Conservation (phyloP, 2,888 invertebrate species). For the Empis livida region DNA sequence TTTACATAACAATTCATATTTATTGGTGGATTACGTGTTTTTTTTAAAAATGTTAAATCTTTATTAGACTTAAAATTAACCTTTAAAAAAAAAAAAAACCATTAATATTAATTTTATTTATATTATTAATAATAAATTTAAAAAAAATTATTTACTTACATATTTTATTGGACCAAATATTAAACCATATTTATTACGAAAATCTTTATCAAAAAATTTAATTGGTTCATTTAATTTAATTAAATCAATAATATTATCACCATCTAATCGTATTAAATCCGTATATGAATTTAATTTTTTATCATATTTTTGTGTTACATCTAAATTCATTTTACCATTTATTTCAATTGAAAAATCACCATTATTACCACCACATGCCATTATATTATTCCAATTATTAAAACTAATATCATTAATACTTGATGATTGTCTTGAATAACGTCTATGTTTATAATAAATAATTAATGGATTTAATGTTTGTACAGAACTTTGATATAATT, state of each 20-base stretch:
- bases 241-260: neutral
- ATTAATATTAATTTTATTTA: too few relatives aligned
- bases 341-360: constrained; percentile 24
- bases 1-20: constrained; percentile 19
- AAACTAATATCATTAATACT: constrained; percentile 20
- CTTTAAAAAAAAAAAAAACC: too few relatives aligned
- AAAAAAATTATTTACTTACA: constrained; percentile 13
- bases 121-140: too few relatives aligned
- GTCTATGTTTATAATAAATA: constrained; percentile 11
- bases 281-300: constrained; percentile 5
- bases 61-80: too few relatives aligned
- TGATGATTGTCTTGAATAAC: constrained; percentile 15
- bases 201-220: constrained; percentile 15
- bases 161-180: constrained; percentile 18
- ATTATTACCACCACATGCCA: constrained; percentile 19
- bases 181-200: constrained; percentile 25
- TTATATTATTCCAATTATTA: constrained; percentile 18
- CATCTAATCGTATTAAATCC: constrained; percentile 19
- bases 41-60: neutral
- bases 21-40: constrained; percentile 14
- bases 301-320: constrained; percentile 7
- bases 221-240: constrained; percentile 1
- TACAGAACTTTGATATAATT: constrained; percentile 10
- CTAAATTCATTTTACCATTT: constrained; percentile 18
- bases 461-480: constrained; percentile 18